A percentile compares a stretch with the other conserved stretches of the same genome.
Conservation (phyloP, 2,888 invertebrate genomes). For the Yponomeuta sedellus region DNA sequence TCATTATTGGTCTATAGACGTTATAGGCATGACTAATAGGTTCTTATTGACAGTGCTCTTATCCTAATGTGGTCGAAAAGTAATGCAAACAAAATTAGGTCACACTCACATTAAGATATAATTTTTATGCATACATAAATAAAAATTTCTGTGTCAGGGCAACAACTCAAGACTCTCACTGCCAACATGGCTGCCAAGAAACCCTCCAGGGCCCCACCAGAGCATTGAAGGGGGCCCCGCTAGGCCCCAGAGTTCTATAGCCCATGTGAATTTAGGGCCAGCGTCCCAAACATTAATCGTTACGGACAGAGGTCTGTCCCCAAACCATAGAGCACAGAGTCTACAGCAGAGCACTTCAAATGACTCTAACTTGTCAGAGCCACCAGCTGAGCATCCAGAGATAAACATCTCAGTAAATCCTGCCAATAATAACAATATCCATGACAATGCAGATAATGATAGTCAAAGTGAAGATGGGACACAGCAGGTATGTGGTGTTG, state of each 20-base stretch:
- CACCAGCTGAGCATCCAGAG: conserved; percentile 45
- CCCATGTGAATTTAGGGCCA: conserved; percentile 53
- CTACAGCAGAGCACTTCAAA: conserved; percentile 46
- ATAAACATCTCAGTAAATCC: conserved; percentile 65
- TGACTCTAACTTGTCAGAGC: conserved; percentile 53
- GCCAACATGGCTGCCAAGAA: conserved; percentile 64
- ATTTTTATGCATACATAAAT: not conserved
- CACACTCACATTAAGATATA: not conserved
- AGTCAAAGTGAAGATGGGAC: conserved; percentile 67
- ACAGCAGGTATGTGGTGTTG: conserved; percentile 46
- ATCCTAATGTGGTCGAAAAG: not conserved
- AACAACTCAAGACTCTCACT: conserved; percentile 62
- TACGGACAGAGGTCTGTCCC: conserved; percentile 45
- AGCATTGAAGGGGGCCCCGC: conserved; percentile 43
- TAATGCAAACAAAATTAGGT: not conserved
- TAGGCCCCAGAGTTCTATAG: conserved; percentile 62
- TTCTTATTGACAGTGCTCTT: not conserved
- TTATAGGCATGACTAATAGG: conserved; percentile 2
- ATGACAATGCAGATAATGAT: conserved; percentile 64
- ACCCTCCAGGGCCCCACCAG: conserved; percentile 53
- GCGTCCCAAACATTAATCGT: conserved; percentile 51
- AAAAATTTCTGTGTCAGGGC: conserved; percentile 37
- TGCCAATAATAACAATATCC: conserved; percentile 64
- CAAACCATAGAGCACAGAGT: conserved; percentile 19
- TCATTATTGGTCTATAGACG: conserved; percentile 13